phyloP scores from a whole-genome alignment of 2,888 invertebrate genomes.

The Amiota minor region DNA sequence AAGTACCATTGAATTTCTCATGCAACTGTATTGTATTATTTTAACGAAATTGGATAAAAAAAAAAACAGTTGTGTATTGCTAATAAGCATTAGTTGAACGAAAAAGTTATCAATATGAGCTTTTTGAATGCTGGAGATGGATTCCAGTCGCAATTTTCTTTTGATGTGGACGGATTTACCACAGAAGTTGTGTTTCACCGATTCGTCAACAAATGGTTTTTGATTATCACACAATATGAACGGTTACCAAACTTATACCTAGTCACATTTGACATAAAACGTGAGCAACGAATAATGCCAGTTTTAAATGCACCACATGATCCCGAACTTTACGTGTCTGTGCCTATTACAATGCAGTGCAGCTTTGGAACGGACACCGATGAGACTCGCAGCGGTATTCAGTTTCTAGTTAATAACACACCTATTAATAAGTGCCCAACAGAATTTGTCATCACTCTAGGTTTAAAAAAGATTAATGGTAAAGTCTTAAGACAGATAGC shows the following conservation, averaged over 20 bases:
- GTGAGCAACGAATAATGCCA: slow-evolving; percentile 48
- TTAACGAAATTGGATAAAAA: too few species aligned
- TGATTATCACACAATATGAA: slow-evolving; percentile 69
- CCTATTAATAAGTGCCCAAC: slow-evolving; percentile 60
- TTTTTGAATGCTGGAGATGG: slow-evolving; percentile 39
- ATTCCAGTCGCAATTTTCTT: slow-evolving; percentile 62
- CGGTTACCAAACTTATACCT: slow-evolving; percentile 67
- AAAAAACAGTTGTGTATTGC: too few species aligned
- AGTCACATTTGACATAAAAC: slow-evolving; percentile 64
- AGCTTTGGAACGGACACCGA: slow-evolving; percentile 67
- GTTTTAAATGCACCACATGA: slow-evolving; percentile 50
- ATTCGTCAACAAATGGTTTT: slow-evolving; percentile 68
- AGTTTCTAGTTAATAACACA: slow-evolving; percentile 68
- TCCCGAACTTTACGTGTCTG: slow-evolving; percentile 58
- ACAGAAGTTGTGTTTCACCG: slow-evolving; percentile 69
- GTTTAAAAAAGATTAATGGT: slow-evolving; percentile 62
- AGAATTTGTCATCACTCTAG: slow-evolving; percentile 66
- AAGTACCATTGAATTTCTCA: too few species aligned
- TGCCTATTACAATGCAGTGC: slow-evolving; percentile 64
- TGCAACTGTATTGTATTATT: too few species aligned
- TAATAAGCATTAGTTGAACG: too few species aligned
- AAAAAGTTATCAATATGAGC: too few species aligned
- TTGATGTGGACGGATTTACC: slow-evolving; percentile 55
- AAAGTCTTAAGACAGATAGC: slow-evolving; percentile 59
- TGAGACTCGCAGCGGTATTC: slow-evolving; percentile 67